Conservation (phyloP, 2,888 invertebrate genomes). For the Tanypteryx hageni region DNA sequence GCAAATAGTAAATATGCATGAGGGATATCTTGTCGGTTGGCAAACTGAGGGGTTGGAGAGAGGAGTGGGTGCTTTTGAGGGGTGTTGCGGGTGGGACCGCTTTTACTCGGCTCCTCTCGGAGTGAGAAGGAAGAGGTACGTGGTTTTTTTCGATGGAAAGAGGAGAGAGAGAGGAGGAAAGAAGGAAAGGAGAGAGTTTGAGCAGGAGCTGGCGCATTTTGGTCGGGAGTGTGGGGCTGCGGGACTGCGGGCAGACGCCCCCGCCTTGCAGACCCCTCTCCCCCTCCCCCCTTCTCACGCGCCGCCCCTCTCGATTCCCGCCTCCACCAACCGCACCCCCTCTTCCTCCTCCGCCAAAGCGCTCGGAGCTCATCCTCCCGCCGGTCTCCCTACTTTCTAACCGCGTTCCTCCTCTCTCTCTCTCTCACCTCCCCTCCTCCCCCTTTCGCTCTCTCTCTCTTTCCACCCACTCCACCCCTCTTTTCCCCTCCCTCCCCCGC, state of each 20-base stretch:
- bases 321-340: background rate
- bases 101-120: background rate
- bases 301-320: background rate
- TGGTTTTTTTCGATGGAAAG: background rate
- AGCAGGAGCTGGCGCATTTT: slow-evolving; percentile 13
- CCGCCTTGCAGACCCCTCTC: slow-evolving; percentile 43
- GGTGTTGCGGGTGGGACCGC: background rate
- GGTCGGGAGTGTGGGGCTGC: background rate
- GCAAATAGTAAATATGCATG: slow-evolving; percentile 21
- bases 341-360: background rate
- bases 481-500: background rate
- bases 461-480: background rate
- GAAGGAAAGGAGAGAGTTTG: background rate
- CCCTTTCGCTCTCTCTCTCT: background rate
- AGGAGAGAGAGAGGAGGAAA: background rate
- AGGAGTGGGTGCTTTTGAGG: background rate
- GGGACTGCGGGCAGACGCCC: slow-evolving; percentile 62
- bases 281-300: background rate
- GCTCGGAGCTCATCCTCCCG: background rate
- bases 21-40: background rate
- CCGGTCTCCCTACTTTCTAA: background rate
- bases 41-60: background rate
- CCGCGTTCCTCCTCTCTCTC: background rate
- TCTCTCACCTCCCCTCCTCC: background rate
- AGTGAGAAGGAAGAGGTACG: background rate